Evolutionary conservation across 2,113 vertebrate genomes (phyloP).

Genomic region (Grammomys surdaster): DNA sequence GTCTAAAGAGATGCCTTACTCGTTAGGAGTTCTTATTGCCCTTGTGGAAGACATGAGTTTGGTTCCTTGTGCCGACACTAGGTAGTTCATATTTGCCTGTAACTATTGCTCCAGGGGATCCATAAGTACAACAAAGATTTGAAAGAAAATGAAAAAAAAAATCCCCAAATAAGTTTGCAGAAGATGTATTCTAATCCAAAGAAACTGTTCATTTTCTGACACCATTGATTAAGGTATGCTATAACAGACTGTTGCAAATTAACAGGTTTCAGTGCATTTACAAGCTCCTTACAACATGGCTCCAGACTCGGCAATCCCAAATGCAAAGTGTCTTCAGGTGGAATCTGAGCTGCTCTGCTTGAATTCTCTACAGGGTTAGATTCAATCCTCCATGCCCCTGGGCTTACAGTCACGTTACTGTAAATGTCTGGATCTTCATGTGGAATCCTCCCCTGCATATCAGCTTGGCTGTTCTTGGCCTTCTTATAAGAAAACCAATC

Average conservation of each 20-base stretch:
- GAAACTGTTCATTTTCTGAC: not conserved
- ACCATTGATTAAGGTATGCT: not conserved
- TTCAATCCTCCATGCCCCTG: not conserved
- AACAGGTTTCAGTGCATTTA: rapidly evolving
- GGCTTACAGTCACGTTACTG: rapidly evolving
- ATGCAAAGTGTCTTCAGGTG: not conserved
- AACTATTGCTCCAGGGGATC: not conserved
- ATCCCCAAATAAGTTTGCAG: not conserved
- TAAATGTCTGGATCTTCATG: not conserved
- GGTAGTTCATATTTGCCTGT: not conserved
- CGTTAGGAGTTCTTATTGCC: too few species aligned
- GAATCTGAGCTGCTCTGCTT: not conserved
- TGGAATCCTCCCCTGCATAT: rapidly evolving
- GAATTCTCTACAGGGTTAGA: not conserved
- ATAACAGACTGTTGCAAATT: not conserved
- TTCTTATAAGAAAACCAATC: not conserved
- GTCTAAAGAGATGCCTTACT: not conserved
- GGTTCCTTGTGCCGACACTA: not conserved
- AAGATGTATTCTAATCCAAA: not conserved
- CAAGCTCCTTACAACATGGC: too few species aligned
- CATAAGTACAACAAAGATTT: not conserved
- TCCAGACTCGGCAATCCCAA: not conserved
- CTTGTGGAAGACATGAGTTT: not conserved
- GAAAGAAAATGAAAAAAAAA: not conserved
- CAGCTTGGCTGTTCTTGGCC: not conserved